Conservation (phyloP, 2,113 vertebrate genomes). For the Tetraodon nigroviridis region DNA sequence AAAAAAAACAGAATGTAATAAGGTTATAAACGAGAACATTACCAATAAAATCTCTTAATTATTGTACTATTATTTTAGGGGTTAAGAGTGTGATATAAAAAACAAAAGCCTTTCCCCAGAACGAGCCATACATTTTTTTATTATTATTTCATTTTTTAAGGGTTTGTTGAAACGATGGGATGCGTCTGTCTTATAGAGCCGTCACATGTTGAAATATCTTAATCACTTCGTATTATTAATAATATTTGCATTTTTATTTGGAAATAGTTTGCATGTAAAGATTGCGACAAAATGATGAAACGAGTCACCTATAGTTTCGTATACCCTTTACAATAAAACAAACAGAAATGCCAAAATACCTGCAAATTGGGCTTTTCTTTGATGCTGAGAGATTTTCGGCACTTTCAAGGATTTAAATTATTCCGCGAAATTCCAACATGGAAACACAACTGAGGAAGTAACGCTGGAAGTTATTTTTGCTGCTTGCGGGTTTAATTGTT, state of each 20-base stretch:
- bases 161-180: slow-evolving; percentile 22
- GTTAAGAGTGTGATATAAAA: slow-evolving; percentile 27
- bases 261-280: slow-evolving; percentile 78
- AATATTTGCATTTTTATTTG: slow-evolving; percentile 70
- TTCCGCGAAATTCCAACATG: too few species aligned
- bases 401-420: neutral
- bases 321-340: slow-evolving; percentile 80
- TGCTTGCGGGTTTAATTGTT: too few species aligned
- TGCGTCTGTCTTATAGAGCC: slow-evolving; percentile 59
- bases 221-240: slow-evolving; percentile 61
- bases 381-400: slow-evolving; percentile 38
- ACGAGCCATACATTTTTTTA: slow-evolving; percentile 56
- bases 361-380: slow-evolving; percentile 58
- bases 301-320: slow-evolving; percentile 77
- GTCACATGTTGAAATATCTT: slow-evolving; percentile 58
- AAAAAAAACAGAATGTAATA: slow-evolving; percentile 59
- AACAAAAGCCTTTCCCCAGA: slow-evolving; percentile 38
- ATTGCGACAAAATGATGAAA: slow-evolving; percentile 70
- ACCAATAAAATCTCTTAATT: slow-evolving; percentile 77
- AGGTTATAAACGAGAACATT: slow-evolving; percentile 71
- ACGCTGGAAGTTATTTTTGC: too few species aligned
- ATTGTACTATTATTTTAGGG: slow-evolving; percentile 68
- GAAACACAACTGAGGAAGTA: too few species aligned
- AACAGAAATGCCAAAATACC: slow-evolving; percentile 53
- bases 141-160: slow-evolving; percentile 28